These are phyloP conservation scores for Arctocebus calabarensis DNA, from an alignment of 2,797 vertebrate genomes.

Conservation along the genomic window DNA sequence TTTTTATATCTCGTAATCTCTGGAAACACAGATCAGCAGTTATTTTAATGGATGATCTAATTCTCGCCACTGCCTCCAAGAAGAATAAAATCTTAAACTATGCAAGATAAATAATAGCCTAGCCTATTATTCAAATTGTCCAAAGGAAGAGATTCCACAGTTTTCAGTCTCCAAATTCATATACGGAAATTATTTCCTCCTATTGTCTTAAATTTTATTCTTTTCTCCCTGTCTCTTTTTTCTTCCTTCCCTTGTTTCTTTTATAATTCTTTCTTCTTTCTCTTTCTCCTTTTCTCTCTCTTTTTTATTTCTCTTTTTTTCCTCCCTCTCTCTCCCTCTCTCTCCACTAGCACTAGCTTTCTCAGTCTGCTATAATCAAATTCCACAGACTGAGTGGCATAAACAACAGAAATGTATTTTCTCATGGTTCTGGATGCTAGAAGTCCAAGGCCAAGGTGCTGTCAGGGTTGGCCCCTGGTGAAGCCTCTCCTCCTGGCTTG, in stretches of 20 bases:
- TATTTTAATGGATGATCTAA: conserved; percentile 59
- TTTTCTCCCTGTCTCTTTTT: not conserved
- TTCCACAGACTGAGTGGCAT: not conserved
- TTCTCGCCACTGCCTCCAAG: conserved; percentile 55
- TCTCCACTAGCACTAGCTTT: not conserved
- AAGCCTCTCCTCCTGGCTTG: not conserved
- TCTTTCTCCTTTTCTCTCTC: not conserved
- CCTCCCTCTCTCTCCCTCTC: too few relatives aligned
- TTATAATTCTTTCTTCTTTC: accelerated
- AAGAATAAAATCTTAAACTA: conserved; percentile 67
- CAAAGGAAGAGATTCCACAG: conserved; percentile 37
- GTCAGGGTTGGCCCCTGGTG: not conserved
- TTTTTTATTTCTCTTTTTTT: too few relatives aligned
- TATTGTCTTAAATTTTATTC: not conserved
- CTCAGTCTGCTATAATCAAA: not conserved
- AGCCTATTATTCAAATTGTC: conserved; percentile 40
- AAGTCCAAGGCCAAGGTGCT: not conserved
- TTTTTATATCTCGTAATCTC: conserved; percentile 15
- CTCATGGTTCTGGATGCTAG: not conserved
- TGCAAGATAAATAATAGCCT: conserved; percentile 56
- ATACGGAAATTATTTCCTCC: not conserved
- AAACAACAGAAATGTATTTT: not conserved
- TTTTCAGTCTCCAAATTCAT: conserved; percentile 8
- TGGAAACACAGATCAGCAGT: conserved; percentile 46
- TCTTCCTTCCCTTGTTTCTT: too few relatives aligned